Base-by-base conservation (phyloP, 2,113 vertebrate genomes). In the Nicator chloris region DNA sequence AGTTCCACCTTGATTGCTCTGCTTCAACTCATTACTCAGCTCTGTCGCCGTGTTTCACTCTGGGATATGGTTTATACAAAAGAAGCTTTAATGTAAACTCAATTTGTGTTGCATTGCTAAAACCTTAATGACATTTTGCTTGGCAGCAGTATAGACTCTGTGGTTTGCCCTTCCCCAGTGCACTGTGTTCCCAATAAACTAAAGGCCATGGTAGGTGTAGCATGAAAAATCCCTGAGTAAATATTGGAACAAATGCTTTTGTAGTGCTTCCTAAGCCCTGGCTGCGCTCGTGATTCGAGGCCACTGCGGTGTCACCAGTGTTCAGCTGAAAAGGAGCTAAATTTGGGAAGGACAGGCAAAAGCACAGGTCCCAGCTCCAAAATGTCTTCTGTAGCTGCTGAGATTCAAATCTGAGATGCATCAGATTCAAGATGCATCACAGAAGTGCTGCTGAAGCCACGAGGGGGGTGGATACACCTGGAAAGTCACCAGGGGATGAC, bases 101-200 rank as follows among this genome's bases (percentile, higher is more conserved):
- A 79, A 68, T 94, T 95, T 83, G 69, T 75, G 81, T 96, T 96
- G 92, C 77, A 60, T 85, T 95, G 94, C 96, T 97, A 90, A 95
- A 95, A 92, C 93, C 84, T 93, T 96, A 95, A 95, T 95, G 95
- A 89, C 93, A 88, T 93, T 96, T 95, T 91, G 81, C 75, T 97
- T 95, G 93, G 94, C 93, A 96, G 89, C 82, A 57, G 45, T 15
- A 6, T 39, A 18, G 57, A n/a, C 56, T 86, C 77, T 14, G 86
- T 94, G 89, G 78, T 95, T 97, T 95, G 91, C 89, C 81, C 93
- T 97, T 97, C 93, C 96, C 90, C 82, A 51, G 81, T 92, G 91
- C 89, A 39, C 81, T 7, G 4, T 92, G 93, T 94, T 96, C 94
- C 93, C 71, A 94, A 65, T 90, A 95, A 97, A 79, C 86, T 61